These are phyloP conservation scores for Ailuropoda melanoleuca DNA, from an alignment of 2,113 vertebrate species.

Conservation along the genomic window DNA sequence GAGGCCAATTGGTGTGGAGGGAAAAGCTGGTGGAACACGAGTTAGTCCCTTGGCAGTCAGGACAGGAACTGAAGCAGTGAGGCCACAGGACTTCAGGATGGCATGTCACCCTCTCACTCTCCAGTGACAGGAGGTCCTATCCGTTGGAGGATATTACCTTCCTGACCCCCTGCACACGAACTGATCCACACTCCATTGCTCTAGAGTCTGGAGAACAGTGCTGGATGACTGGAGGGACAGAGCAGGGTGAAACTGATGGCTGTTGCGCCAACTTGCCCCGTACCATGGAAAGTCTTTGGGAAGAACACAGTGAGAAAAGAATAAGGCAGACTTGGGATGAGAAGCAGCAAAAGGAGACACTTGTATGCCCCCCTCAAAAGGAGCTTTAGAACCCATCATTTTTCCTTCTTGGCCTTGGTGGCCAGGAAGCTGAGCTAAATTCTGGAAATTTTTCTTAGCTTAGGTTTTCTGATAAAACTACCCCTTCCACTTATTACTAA, in stretches of 20 bases:
- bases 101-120: neutral
- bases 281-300: neutral
- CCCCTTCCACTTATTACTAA: neutral
- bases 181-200: neutral
- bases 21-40: neutral
- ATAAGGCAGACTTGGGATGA: neutral
- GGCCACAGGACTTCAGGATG: neutral
- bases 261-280: neutral
- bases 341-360: neutral
- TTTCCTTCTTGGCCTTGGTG: neutral
- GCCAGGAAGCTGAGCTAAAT: neutral
- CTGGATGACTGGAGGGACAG: too few species aligned
- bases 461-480: neutral
- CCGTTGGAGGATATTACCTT: neutral
- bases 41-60: neutral
- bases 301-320: neutral
- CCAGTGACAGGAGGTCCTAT: neutral
- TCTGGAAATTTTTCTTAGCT: neutral
- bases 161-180: neutral
- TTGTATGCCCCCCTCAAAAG: neutral
- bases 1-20: neutral
- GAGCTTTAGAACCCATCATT: neutral
- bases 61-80: neutral
- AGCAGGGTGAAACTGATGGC: neutral
- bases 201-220: neutral